Conservation (phyloP, 2,888 invertebrate species). For the Diogma glabrata region DNA sequence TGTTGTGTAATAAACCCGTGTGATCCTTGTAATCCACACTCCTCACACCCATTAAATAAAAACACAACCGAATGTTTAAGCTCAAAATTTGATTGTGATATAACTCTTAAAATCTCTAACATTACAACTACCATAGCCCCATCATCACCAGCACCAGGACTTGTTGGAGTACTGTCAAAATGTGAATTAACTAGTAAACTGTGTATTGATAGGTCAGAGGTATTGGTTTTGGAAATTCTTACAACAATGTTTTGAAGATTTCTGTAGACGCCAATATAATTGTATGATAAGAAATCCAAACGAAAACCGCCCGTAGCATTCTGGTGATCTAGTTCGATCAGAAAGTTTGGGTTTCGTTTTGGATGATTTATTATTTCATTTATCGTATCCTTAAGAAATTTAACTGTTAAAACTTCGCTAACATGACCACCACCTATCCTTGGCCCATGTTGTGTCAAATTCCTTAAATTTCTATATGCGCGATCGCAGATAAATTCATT, state of each 20-base stretch:
- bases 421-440: constrained; percentile 58
- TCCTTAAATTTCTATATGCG: constrained; percentile 48
- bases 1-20: constrained; percentile 61
- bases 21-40: constrained; percentile 53
- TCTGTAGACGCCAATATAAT: constrained; percentile 22
- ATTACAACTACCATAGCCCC: constrained; percentile 50
- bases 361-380: constrained; percentile 24
- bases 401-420: constrained; percentile 52
- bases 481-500: constrained; percentile 55
- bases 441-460: constrained; percentile 54
- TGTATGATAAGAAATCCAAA: not conserved
- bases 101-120: constrained; percentile 44
- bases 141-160: constrained; percentile 63
- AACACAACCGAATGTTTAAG: constrained; percentile 47
- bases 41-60: constrained; percentile 57
- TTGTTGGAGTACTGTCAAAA: constrained; percentile 80
- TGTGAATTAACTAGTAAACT: constrained; percentile 73
- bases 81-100: constrained; percentile 31
- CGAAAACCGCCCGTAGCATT: constrained; percentile 27
- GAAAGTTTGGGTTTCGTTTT: constrained; percentile 21
- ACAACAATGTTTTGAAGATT: constrained; percentile 33
- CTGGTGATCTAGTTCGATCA: constrained; percentile 31
- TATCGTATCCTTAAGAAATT: constrained; percentile 32
- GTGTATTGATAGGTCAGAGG: constrained; percentile 3
- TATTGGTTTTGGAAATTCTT: constrained; percentile 23